Base-by-base conservation (phyloP, 2,113 vertebrate genomes). In the Aldabrachelys gigantea region DNA sequence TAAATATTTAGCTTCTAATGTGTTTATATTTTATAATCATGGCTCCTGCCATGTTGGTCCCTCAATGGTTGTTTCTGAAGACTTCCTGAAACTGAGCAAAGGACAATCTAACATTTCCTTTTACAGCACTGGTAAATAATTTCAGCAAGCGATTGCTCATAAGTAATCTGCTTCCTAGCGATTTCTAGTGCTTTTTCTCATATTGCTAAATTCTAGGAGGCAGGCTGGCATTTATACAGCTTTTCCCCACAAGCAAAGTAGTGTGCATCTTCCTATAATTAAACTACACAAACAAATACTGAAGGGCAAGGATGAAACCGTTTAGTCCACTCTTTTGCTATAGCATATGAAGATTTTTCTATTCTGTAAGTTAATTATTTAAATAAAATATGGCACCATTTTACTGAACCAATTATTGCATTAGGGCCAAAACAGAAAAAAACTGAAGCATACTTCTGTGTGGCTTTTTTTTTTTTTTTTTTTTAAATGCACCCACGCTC, bases 131-230 rank as follows among this genome's bases (percentile, higher is more conserved):
- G 80, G 5, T 62, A 80, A 56, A 53, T 27, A 59, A 79, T 85
- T 92, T 72, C 78, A 27, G 11, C 54, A 69, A n/a, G 19, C 90
- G 0, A 0, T 35, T 5, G 1, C 75, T 7, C 0, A 1, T 29
- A 19, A 29, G 4, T 69, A 35, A 47, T 93, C 65, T 8, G 19
- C 24, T 59, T 9, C 2, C 10, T 87, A 80, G 27, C 69, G 4
- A 24, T 91, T 50, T 56, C 47, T 29, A 3, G 19, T 86, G 5
- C 27, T 50, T 69, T 54, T 57, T n/a, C 1, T 19, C 2, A 1
- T 57, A 13, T 79, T 38, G 1, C 38, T 56, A 44, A 9, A 25
- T 87, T 91, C 49, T 87, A 27, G n/a, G 52, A 11, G 10, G 5
- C 19, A 16, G 82, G n/a, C 10, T 54, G 27, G 2, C 85, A 52